These are phyloP conservation scores for Accipiter cooperii DNA, from an alignment of 2,113 vertebrate species.

Conservation along the genomic window DNA sequence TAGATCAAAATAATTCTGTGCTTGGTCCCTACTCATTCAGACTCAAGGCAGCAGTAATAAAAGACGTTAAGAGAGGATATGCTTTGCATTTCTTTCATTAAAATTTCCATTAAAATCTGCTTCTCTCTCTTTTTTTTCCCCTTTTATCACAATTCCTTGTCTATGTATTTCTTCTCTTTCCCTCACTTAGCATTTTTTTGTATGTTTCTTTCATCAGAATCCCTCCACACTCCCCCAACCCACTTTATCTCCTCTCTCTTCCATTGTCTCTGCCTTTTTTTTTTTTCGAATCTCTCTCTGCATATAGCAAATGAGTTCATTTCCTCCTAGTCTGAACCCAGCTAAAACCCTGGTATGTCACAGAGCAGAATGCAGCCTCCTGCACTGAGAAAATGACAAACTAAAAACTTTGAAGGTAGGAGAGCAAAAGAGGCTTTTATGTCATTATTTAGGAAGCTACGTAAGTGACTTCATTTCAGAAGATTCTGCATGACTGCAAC, in stretches of 20 bases:
- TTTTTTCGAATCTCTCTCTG: background rate
- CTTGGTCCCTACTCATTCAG: background rate
- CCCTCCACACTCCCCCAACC: accelerated
- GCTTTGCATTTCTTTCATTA: background rate
- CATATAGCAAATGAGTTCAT: background rate
- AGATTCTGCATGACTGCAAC: background rate
- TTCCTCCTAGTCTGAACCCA: background rate
- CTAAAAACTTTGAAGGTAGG: background rate
- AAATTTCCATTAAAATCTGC: background rate
- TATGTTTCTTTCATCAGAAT: background rate
- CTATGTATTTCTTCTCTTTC: background rate
- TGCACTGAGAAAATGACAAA: background rate
- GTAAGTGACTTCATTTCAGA: background rate
- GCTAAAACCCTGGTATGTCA: background rate
- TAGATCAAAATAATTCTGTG: background rate
- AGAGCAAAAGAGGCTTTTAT: background rate
- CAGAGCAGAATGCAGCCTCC: background rate
- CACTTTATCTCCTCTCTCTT: background rate
- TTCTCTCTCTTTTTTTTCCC: background rate
- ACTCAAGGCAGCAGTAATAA: background rate
- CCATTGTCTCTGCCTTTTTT: background rate
- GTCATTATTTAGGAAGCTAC: background rate
- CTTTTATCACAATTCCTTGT: background rate
- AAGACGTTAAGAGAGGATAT: background rate
- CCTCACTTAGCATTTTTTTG: background rate